Evolutionary conservation across 2,113 vertebrate species (phyloP), one percentile per base, ranked within the genome.

Genomic region (Rhynchomys soricoides): DNA sequence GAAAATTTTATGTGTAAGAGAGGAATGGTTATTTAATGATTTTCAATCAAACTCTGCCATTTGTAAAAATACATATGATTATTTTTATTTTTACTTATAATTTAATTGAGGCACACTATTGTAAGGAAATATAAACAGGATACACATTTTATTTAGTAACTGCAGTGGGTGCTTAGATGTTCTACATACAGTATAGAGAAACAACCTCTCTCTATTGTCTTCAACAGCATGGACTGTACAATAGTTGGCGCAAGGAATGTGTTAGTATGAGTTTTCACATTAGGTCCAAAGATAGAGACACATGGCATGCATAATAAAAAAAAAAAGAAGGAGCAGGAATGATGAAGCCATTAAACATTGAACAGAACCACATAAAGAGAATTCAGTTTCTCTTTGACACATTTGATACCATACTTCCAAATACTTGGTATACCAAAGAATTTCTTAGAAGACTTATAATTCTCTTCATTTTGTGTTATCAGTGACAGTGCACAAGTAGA

Each of bases 341-440:
- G 91, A 71, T 74, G 82, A 74, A 71, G 93, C 68, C 66, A 89
- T 52, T 82, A 97, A 95, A 87, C 77, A 81, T 7, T 66, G n/a
- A 94, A 40, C 31, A 89, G 43, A 94, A 10, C 55, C 77, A 16
- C 77, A 16, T 62, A 92, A 70, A 88, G 59, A 95, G 48, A 96
- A 71, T 37, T 19, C 91, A 29, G 45, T 3, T 93, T 95, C 64
- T 94, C 22, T 85, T 91, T 95, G 93, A 96, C 91, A 89, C 86
- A 64, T 48, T 91, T 66, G 85, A 48, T 93, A 79, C 31, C 86
- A 83, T 26, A 86, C 86, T 96, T 95, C 34, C 74, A 90, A 96
- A 90, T 29, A 77, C 40, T 95, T 91, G 31, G 55, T 94, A 59
- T 87, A 52, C 91, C 21, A 95, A 87, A 95, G 43, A 4, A 78